Base-by-base conservation (phyloP, 2,797 vertebrate genomes). In the Sternotherus odoratus region DNA sequence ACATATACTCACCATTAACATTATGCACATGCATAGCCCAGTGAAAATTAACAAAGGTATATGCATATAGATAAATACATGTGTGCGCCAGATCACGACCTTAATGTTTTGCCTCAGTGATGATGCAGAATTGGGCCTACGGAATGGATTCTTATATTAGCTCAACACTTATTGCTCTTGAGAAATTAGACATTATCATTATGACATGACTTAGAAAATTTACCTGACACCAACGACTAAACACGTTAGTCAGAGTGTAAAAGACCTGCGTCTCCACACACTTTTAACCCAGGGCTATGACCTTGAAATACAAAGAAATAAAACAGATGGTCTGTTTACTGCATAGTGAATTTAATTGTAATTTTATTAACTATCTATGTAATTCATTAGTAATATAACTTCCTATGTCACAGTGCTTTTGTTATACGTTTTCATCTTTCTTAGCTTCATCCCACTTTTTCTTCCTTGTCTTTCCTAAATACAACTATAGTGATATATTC, bases 221-320 rank as follows among this genome's bases (percentile, higher is more conserved):
- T 69, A 69, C 36, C 17, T 21, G n/a, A 69, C 66, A 69, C 36
- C 19, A 83, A 4, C 23, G 10, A 86, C 49, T 83, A 86, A 46
- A 43, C 19, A 12, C 1, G 28, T 9, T 2, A 79, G 36, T 8
- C 12, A 83, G 26, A 51, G 17, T 46, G 83, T 93, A 88, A 74
- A 92, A 54, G 11, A 51, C 26, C 10, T 49, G 8, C 1, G 30
- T 21, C 88, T 5, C 33, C 48, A 15, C 89, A 4, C 48, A 82
- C 9, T 5, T 93, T 90, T 79, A 51, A 39, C n/a, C 8, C 51
- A 15, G 24, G 56, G 16, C 2, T 33, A 54, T 51, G 19, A 46
- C 3, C 11, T n/a, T 83, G 74, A 49, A 0, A 0, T 5, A 2
- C 0, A 0, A 1, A 39, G 56, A 86, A 4, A 6, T 5, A 72